Evolutionary conservation across 2,113 vertebrate species (phyloP), one percentile per base, ranked within the genome.

Genomic region (Cebus imitator): DNA sequence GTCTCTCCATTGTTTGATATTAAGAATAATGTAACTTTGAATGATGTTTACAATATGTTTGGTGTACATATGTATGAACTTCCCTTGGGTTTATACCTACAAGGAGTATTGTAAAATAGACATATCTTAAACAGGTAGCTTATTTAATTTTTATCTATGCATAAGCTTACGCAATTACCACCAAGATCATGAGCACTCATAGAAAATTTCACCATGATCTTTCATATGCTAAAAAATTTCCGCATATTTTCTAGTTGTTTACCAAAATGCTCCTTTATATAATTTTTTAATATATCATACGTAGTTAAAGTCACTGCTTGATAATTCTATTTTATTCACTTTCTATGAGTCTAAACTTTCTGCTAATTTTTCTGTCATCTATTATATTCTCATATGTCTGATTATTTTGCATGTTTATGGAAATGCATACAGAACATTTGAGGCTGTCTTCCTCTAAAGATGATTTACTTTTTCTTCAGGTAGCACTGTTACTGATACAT

Each of bases 11-110:
- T 79, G 76, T 75, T 13, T 12, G 6, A 32, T 89, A 57, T 82
- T 96, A 40, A 94, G 50, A 95, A 89, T 76, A 95, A 43, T 52
- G 7, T 48, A 35, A 72, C 12, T 58, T 91, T 57, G 32, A 97
- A 73, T 4, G 52, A 20, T 87, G 64, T 92, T 43, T 61, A 8
- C 6, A 37, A 1, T 58, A 7, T 82, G 27, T 37, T 78, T 91
- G 16, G 7, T 50, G 50, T 20, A 68, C 0, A 12, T n/a, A 50
- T 73, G 40, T 64, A 5, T 72, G 3, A 2, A 43, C 79, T 83
- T 70, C 35, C 57, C 21, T 86, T 89, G n/a, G 75, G 16, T 70
- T 66, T 83, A 30, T 30, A 40, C 1, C 18, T 73, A 48, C 6
- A 89, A 48, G 27, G 10, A 27, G 6, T 84, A 43, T 1, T 96